Evolutionary conservation across 2,888 invertebrate genomes (phyloP).

Genomic region (Dorcus parallelipipedus): DNA sequence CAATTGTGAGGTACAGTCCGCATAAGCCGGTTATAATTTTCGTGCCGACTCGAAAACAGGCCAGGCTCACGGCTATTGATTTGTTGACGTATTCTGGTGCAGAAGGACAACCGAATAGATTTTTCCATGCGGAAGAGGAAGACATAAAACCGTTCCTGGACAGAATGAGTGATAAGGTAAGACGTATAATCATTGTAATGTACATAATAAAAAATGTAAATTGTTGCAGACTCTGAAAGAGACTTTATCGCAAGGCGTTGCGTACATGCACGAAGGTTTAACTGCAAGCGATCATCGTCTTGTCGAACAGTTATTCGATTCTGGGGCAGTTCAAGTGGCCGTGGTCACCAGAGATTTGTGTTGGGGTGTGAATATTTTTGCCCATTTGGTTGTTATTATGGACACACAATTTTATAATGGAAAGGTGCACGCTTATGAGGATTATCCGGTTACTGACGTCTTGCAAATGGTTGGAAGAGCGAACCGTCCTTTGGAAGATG

Average conservation of each 20-base stretch:
- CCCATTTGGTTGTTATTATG: conserved; percentile 94
- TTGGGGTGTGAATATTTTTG: conserved; percentile 87
- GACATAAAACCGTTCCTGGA: conserved; percentile 88
- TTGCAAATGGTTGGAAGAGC: conserved; percentile 97
- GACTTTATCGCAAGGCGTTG: conserved; percentile 91
- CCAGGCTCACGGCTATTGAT: conserved; percentile 93
- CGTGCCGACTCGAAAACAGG: conserved; percentile 87
- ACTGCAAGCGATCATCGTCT: conserved; percentile 78
- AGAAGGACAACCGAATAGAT: conserved; percentile 79
- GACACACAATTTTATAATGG: conserved; percentile 93
- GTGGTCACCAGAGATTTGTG: conserved; percentile 90
- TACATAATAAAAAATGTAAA: too few relatives aligned
- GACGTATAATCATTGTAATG: conserved; percentile 1
- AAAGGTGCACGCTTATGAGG: conserved; percentile 84
- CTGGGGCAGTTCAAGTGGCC: conserved; percentile 89
- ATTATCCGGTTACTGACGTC: conserved; percentile 96
- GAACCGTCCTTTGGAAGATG: conserved; percentile 87
- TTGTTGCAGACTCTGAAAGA: conserved; percentile 75
- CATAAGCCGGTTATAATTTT: conserved; percentile 85
- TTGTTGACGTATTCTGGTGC: conserved; percentile 91
- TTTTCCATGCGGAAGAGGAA: conserved; percentile 83
- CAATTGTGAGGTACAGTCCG: conserved; percentile 79
- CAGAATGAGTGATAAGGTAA: conserved; percentile 80
- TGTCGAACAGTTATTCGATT: conserved; percentile 90
- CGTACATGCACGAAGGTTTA: conserved; percentile 95